A percentile compares a stretch with the other conserved stretches of the same genome.
These are phyloP conservation scores for Ophion costatus DNA, from an alignment of 2,888 invertebrate genomes.

Conservation along the genomic window DNA sequence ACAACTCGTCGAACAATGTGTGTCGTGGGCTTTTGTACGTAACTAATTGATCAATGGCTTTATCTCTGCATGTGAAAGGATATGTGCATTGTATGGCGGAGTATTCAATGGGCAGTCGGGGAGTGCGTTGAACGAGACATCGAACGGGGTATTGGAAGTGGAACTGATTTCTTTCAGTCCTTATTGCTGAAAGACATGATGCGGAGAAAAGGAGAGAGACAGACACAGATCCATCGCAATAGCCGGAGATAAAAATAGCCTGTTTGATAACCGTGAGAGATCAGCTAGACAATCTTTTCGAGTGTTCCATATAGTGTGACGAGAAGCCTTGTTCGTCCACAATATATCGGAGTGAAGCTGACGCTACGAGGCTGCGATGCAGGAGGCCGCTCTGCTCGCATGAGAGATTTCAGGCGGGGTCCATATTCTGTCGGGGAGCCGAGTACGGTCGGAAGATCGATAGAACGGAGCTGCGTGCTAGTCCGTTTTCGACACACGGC, in stretches of 20 bases:
- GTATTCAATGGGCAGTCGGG: background rate
- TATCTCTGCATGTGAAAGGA: background rate
- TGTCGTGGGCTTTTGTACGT: background rate
- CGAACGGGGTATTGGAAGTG: slow-evolving; percentile 23
- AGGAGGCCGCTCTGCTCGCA: slow-evolving; percentile 23
- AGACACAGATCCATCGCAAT: background rate
- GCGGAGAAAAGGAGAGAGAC: slow-evolving; percentile 13
- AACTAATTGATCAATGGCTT: slow-evolving; percentile 3
- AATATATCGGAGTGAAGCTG: slow-evolving; percentile 14
- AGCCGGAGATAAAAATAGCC: slow-evolving; percentile 5
- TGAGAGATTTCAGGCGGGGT: slow-evolving; percentile 54
- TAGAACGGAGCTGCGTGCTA: slow-evolving; percentile 78
- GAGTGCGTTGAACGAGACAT: background rate
- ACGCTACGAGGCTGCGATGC: slow-evolving; percentile 34
- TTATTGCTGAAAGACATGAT: slow-evolving; percentile 7
- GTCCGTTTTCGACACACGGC: slow-evolving; percentile 70
- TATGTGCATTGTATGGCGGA: slow-evolving; percentile 8
- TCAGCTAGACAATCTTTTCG: slow-evolving; percentile 29
- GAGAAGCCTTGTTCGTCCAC: slow-evolving; percentile 19
- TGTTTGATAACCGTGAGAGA: slow-evolving; percentile 23
- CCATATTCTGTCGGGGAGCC: slow-evolving; percentile 44
- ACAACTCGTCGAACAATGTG: too few species aligned
- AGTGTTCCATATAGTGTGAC: slow-evolving; percentile 10
- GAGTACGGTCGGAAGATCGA: slow-evolving; percentile 70
- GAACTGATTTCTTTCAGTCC: slow-evolving; percentile 38